Conservation (phyloP, 1,140 invertebrate species). For the Sminthurides bifidus region DNA sequence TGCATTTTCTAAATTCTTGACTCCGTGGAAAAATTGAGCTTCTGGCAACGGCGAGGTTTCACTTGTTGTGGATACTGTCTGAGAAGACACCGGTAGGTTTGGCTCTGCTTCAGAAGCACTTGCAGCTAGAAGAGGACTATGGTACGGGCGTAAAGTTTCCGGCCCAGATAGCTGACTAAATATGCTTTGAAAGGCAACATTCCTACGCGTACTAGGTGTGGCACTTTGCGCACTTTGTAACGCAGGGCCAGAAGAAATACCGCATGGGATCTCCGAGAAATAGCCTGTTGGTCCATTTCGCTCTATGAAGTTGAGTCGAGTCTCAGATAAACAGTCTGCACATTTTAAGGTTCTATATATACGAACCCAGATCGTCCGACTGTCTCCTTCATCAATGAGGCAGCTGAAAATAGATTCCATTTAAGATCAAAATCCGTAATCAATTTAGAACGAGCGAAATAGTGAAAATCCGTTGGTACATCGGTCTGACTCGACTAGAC, state of each 20-base stretch:
- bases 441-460: background rate
- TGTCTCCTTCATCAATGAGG: slow-evolving; percentile 15
- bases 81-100: background rate
- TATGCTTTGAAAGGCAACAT: slow-evolving; percentile 27
- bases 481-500: background rate
- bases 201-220: slow-evolving; percentile 7
- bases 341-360: slow-evolving; percentile 11
- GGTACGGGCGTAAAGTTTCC: background rate
- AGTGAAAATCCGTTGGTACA: background rate
- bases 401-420: slow-evolving; percentile 3
- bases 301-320: slow-evolving; percentile 18
- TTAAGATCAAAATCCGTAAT: background rate
- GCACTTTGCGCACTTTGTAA: background rate
- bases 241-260: background rate
- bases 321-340: slow-evolving; percentile 9
- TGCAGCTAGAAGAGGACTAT: background rate
- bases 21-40: too few species aligned
- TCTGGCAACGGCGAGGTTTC: too few species aligned
- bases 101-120: slow-evolving; percentile 3
- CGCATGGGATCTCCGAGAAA: slow-evolving; percentile 7
- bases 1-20: too few species aligned
- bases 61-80: too few species aligned
- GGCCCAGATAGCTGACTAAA: slow-evolving; percentile 14
- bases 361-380: slow-evolving; percentile 7
- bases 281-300: slow-evolving; percentile 10